Conservation (phyloP, 2,888 invertebrate genomes). For the Nephrotoma flavescens region DNA sequence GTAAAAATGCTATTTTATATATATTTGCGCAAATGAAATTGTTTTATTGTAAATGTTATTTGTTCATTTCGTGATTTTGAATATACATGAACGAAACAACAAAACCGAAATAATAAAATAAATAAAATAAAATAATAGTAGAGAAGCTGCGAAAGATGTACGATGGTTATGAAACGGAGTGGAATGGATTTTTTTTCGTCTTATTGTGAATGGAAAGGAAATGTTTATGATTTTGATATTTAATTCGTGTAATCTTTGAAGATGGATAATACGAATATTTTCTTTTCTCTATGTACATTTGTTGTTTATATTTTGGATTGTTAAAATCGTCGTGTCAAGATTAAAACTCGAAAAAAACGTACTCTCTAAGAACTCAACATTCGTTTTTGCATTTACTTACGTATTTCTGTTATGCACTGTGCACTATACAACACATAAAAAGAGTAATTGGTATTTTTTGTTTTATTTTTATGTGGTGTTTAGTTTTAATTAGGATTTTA, state of each 20-base stretch:
- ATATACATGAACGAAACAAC: neutral
- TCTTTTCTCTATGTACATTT: neutral
- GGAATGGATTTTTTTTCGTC: neutral
- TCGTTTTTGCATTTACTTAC: neutral
- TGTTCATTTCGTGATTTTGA: neutral
- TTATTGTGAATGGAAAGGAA: neutral
- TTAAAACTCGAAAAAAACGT: neutral
- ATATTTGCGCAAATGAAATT: neutral
- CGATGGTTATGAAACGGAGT: neutral
- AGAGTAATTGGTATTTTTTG: neutral
- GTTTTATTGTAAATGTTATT: neutral
- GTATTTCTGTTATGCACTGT: neutral
- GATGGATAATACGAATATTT: neutral
- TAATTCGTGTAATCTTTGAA: neutral
- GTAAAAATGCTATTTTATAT: neutral
- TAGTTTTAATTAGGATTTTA: neutral
- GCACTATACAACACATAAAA: neutral
- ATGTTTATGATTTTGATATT: neutral
- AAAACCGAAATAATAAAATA: neutral
- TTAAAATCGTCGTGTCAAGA: neutral
- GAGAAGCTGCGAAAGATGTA: neutral
- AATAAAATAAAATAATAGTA: neutral
- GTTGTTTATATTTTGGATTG: neutral
- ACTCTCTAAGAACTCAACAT: neutral
- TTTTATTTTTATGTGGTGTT: neutral